Evolutionary conservation across 2,888 invertebrate species (phyloP).

Genomic region (Periphyllus acericola): DNA sequence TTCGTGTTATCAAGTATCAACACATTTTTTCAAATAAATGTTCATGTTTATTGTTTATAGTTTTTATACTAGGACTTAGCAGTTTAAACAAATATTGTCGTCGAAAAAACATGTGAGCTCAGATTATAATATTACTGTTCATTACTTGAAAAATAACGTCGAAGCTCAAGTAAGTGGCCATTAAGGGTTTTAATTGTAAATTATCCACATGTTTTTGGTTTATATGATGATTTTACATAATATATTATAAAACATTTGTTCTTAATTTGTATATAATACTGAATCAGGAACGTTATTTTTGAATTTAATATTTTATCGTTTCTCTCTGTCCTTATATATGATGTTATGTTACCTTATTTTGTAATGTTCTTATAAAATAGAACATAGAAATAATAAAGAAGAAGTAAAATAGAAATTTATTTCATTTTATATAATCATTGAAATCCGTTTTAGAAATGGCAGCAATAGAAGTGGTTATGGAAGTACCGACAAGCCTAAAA

Average conservation of each 20-base stretch:
- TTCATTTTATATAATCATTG: background rate
- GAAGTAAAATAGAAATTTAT: background rate
- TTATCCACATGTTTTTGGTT: background rate
- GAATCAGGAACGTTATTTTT: too few species aligned
- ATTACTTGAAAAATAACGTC: background rate
- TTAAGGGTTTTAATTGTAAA: background rate
- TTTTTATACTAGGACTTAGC: too few species aligned
- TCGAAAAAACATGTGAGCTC: background rate
- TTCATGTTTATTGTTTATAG: background rate
- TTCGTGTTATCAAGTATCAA: background rate
- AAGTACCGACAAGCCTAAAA: conserved; percentile 93
- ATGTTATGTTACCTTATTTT: background rate
- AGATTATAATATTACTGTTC: background rate
- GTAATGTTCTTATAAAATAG: background rate
- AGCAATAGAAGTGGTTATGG: conserved; percentile 70
- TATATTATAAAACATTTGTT: too few species aligned
- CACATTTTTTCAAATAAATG: background rate
- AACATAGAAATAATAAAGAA: too few species aligned
- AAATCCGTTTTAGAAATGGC: conserved; percentile 39
- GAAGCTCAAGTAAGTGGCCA: background rate
- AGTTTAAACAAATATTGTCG: background rate
- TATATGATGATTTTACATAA: too few species aligned
- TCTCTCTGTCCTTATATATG: background rate
- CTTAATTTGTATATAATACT: too few species aligned
- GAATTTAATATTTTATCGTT: too few species aligned